Base-by-base conservation (phyloP, 2,888 invertebrate genomes). In the Dascillus cervinus region DNA sequence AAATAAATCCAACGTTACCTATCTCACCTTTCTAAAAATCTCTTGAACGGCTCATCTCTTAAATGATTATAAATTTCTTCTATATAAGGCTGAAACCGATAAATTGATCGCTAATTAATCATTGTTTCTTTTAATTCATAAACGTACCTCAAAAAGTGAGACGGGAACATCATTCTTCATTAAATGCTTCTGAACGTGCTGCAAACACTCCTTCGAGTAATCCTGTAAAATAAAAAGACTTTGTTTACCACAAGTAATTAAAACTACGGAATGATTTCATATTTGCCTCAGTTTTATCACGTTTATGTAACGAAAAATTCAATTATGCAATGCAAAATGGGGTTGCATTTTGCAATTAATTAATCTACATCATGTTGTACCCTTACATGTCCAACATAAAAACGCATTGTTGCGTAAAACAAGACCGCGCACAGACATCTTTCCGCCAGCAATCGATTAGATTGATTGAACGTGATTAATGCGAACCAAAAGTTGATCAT, bases 41-140 rank as follows among this genome's bases (percentile, higher is more conserved):
- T 87, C 72, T 87, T 89, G 72, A 98, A 98, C 46, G 97, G 89
- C 66, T 92, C 91, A 46, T 91, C 95, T 65, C 95, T 79, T 66
- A 98, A 77, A 66, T 94, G 90, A 69, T 88, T 91, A 71, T 95
- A 96, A 66, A 98, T 98, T 78, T 98, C 98, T 70, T 95, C 92
- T 72, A 97, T 96, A 72, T 98, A 98, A 58, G 96, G 95, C 94
- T 97, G 74, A 49, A 85, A 83, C 49, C 56, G 51, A 56, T 58
- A 52, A 47, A 37, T n/a, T n/a, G n/a, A n/a, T n/a, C n/a, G n/a
- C n/a, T n/a, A n/a, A n/a, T n/a, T n/a, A n/a, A n/a, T n/a, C n/a
- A n/a, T n/a, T 17, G 4, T 17, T 17, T 17, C 8, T 17, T 17
- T 17, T 17, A 17, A 17, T 17, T 17, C 5, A 8, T 17, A 13